phyloP scores from a whole-genome alignment of 2,113 vertebrate genomes.

The Puma concolor region DNA sequence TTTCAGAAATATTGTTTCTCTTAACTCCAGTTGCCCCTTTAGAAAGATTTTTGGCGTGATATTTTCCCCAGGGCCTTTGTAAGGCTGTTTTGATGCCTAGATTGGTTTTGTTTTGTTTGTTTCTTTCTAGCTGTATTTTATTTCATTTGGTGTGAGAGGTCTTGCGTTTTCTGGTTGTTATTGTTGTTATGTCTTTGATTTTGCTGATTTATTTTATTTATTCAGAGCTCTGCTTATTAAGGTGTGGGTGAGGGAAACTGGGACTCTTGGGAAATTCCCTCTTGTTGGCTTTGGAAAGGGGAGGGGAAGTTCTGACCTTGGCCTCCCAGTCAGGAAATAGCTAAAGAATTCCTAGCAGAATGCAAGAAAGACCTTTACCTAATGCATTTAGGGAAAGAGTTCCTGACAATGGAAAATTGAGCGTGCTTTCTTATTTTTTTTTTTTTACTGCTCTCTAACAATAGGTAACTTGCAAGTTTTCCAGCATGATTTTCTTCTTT shows the following conservation, averaged over 20 bases:
- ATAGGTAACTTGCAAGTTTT: neutral
- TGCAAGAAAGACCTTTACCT: neutral
- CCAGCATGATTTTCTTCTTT: neutral
- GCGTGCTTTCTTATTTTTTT: neutral
- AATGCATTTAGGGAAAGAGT: neutral
- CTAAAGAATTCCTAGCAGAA: neutral
- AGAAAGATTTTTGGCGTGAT: neutral
- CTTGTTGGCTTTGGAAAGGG: neutral
- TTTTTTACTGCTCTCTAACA: neutral
- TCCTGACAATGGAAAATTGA: neutral
- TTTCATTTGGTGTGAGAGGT: neutral
- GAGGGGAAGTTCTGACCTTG: neutral
- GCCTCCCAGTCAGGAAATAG: neutral
- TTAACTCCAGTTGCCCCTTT: neutral
- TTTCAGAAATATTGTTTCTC: neutral
- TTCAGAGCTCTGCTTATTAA: neutral
- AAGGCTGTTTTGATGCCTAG: neutral
- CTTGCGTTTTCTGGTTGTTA: neutral
- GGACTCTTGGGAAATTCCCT: neutral
- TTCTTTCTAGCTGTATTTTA: neutral
- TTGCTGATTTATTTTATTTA: neutral
- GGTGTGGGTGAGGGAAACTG: neutral
- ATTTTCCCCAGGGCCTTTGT: neutral
- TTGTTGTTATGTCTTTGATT: neutral
- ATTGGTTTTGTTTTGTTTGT: neutral